Percentiles rank a stretch among this genome's conserved stretches.
Conservation (phyloP, 2,797 vertebrate genomes). For the Serranus cabrilla region DNA sequence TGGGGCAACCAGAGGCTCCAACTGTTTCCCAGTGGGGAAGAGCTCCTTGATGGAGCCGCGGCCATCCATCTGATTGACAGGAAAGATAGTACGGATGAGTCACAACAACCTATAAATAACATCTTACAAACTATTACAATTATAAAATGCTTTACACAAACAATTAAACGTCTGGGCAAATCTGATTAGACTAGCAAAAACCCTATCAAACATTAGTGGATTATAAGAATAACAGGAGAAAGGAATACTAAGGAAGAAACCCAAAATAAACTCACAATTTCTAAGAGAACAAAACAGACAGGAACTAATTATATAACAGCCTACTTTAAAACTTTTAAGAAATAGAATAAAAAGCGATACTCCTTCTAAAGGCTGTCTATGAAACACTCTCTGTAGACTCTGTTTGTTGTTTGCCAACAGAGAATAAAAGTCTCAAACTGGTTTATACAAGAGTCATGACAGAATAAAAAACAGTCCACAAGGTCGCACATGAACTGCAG, state of each 20-base stretch:
- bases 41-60: slow-evolving; percentile 97
- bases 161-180: too few relatives aligned
- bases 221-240: background rate
- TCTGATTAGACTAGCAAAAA: background rate
- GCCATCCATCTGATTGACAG: slow-evolving; percentile 91
- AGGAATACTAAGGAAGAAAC: background rate
- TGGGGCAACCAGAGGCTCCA: slow-evolving; percentile 96
- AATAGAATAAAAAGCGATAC: slow-evolving; percentile 11
- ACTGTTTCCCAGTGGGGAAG: slow-evolving; percentile 97
- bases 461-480: background rate
- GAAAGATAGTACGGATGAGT: background rate
- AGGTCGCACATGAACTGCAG: background rate
- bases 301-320: slow-evolving; percentile 7
- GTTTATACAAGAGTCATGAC: background rate
- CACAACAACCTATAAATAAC: background rate
- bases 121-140: background rate
- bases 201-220: background rate
- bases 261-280: slow-evolving; percentile 17
- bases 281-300: slow-evolving; percentile 11
- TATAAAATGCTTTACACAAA: background rate
- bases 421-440: background rate
- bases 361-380: background rate
- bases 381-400: slow-evolving; percentile 1
- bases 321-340: background rate
- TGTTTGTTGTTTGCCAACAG: background rate